Conservation (phyloP, 2,113 vertebrate genomes). For the Solenodon paradoxus region DNA sequence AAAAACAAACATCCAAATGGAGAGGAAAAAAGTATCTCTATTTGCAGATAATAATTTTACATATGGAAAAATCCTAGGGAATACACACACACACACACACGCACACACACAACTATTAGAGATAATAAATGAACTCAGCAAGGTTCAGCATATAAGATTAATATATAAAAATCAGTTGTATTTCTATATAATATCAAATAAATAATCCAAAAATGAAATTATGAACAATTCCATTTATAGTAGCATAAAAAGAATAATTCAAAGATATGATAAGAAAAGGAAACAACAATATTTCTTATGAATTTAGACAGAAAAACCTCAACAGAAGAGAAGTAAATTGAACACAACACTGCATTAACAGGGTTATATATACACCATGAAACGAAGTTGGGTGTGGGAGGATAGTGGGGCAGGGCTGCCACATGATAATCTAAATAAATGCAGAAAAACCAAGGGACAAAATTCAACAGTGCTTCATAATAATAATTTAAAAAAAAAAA, state of each 20-base stretch:
- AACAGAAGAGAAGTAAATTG: neutral
- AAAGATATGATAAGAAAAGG: neutral
- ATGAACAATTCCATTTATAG: neutral
- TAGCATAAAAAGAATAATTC: neutral
- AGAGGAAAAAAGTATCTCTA: neutral
- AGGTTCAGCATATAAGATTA: neutral
- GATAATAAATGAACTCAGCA: neutral
- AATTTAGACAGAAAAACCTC: neutral
- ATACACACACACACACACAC: neutral
- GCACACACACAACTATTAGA: neutral
- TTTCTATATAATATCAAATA: neutral
- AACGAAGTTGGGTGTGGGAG: too few relatives aligned
- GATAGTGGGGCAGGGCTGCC: too few relatives aligned
- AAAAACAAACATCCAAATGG: neutral
- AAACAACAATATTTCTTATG: neutral
- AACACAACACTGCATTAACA: neutral
- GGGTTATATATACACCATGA: neutral
- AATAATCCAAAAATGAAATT: neutral
- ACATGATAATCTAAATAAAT: neutral
- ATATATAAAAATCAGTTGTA: neutral
- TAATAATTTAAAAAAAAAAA: too few relatives aligned
- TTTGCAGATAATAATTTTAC: neutral
- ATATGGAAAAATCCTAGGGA: neutral
- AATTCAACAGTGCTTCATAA: neutral
- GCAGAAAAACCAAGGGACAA: neutral